Conservation (phyloP, 2,888 invertebrate species). For the Acrobeloides nanus region DNA sequence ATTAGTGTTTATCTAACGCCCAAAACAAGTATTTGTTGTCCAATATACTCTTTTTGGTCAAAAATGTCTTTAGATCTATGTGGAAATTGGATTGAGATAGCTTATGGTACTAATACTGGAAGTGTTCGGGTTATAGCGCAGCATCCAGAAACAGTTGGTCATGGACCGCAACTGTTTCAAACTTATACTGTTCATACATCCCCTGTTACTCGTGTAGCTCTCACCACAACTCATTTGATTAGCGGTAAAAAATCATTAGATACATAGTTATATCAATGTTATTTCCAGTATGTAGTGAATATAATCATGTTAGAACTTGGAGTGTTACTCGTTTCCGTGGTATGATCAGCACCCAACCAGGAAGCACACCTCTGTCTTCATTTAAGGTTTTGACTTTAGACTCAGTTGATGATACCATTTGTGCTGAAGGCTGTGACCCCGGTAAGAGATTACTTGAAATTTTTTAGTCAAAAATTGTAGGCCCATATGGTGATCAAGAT, state of each 20-base stretch:
- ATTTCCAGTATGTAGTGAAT: constrained; percentile 77
- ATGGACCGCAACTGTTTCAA: constrained; percentile 89
- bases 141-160: constrained; percentile 88
- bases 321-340: constrained; percentile 90
- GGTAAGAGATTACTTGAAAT: constrained; percentile 11
- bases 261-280: background rate
- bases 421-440: constrained; percentile 17
- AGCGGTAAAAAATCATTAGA: constrained; percentile 63
- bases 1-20: constrained; percentile 97
- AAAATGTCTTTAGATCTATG: constrained; percentile 61
- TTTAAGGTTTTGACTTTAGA: constrained; percentile 87
- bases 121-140: constrained; percentile 94
- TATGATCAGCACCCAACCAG: constrained; percentile 97
- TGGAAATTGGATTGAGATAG: constrained; percentile 99
- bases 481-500: constrained; percentile 94
- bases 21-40: constrained; percentile 76
- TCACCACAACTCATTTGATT: constrained; percentile 88
- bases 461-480: no score
- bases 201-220: constrained; percentile 56
- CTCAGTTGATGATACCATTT: constrained; percentile 55
- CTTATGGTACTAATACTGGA: constrained; percentile 85
- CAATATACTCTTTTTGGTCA: background rate
- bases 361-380: constrained; percentile 90
- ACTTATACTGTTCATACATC: constrained; percentile 49
- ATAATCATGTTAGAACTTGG: constrained; percentile 96